Conservation (phyloP, 92 coral and sea anemone species). For the Epizoanthus rinbou region DNA sequence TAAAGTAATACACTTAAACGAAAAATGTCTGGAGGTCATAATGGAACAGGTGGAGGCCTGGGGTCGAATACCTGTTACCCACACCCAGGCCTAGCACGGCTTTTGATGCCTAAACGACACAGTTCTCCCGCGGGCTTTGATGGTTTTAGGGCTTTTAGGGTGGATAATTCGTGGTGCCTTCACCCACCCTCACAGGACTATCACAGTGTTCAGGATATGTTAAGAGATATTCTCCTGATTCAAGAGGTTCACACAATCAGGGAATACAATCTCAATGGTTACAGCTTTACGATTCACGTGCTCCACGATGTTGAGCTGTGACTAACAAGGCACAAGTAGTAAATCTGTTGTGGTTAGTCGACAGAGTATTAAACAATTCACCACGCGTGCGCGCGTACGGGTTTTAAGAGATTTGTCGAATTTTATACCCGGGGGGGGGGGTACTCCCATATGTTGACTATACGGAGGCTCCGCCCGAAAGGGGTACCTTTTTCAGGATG, state of each 20-base stretch:
- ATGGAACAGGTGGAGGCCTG: not conserved
- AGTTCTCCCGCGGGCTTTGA: constrained; percentile 18
- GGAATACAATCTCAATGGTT: constrained; percentile 52
- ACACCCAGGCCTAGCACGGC: not conserved
- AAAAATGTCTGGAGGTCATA: not conserved
- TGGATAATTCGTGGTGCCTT: not conserved
- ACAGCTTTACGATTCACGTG: constrained; percentile 54
- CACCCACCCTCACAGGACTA: constrained; percentile 5
- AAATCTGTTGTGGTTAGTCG: not conserved
- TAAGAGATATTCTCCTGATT: constrained; percentile 42
- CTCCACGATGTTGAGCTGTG: constrained; percentile 56
- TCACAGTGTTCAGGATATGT: constrained; percentile 13
- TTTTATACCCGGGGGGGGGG: no score
- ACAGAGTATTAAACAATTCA: no score
- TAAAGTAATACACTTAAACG: no score
- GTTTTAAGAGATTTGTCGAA: no score
- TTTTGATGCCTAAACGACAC: constrained; percentile 20
- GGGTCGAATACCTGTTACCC: not conserved
- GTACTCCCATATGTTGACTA: no score
- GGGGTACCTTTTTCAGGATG: no score
- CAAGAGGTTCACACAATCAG: constrained; percentile 58
- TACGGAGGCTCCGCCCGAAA: no score
- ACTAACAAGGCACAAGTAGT: not conserved
- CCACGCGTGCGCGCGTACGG: no score
- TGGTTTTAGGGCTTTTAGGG: not conserved